Evolutionary conservation across 2,797 vertebrate species (phyloP).

Genomic region (Enteromius treurensis): DNA sequence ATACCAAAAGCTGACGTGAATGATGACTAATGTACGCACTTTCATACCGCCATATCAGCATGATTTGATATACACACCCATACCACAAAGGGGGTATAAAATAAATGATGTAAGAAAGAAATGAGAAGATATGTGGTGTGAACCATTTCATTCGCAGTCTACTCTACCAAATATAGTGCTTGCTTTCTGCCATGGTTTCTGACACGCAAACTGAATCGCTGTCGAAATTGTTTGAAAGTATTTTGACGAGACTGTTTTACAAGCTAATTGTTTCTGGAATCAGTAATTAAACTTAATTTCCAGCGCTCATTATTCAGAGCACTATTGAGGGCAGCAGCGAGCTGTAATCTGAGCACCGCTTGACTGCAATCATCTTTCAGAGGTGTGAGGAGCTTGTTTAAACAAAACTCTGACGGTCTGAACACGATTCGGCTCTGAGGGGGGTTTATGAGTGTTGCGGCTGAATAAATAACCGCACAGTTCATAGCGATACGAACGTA

Average conservation of each 20-base stretch:
- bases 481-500: conserved; percentile 1
- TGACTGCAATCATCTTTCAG: conserved; percentile 43
- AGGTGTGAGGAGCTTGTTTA: conserved; percentile 24
- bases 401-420: conserved; percentile 30
- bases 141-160: conserved; percentile 77
- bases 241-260: conserved; percentile 5
- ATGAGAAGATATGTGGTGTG: conserved; percentile 56
- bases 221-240: not conserved
- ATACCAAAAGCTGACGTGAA: not conserved
- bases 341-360: conserved; percentile 23
- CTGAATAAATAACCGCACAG: not conserved
- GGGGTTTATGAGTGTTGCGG: conserved; percentile 14
- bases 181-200: not conserved
- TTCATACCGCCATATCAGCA: not conserved
- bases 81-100: conserved; percentile 13
- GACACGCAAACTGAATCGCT: not conserved
- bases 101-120: conserved; percentile 28
- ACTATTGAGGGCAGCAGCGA: conserved; percentile 4
- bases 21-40: not conserved
- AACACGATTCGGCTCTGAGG: conserved; percentile 1
- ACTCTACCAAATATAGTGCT: conserved; percentile 66
- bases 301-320: conserved; percentile 17
- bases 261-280: conserved; percentile 23
- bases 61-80: conserved; percentile 3
- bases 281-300: conserved; percentile 24